Base-by-base conservation (phyloP, 1,140 invertebrate species). In the Euura saliciscinereae region DNA sequence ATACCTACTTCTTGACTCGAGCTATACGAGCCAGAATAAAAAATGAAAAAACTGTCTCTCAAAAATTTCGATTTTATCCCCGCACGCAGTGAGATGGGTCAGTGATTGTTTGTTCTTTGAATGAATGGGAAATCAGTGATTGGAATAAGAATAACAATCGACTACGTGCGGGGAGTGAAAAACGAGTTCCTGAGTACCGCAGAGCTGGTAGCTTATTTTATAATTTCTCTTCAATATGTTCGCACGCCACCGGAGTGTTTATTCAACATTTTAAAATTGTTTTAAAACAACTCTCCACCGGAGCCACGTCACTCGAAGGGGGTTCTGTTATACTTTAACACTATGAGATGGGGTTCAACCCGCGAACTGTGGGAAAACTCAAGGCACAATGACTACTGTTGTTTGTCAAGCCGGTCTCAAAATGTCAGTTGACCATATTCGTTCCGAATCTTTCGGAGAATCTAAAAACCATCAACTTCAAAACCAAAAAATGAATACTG, bases 191-290 rank as follows among this genome's bases (percentile, higher is more conserved):
- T 2, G 45, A 45, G 59, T 4, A 43, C 71, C 65, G 64, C n/a
- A 2, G 13, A 8, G 11, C 42, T 45, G 59, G 73, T 75, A 81
- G 74, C 76, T 80, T 80, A 80, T 78, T 80, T 80, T 80, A 75
- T 78, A 77, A 78, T 80, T 70, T 72, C 65, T 68, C 51, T 45
- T 51, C 78, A 77, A 80, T 79, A 77, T 72, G 74, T 75, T 77
- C 71, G 65, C 67, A 73, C 73, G 73, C 64, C n/a, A 6, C 6
- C 72, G 44, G 74, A 79, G 71, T 82, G 75, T 82, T 82, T 79
- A 74, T 70, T 70, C 70, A 74, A 74, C 46, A 69, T 79, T 82
- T 79, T 78, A 78, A 79, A 79, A 73, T 81, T 77, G 77, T 80
- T 83, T 80, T 76, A 82, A 82, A 82, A 80, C 78, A 80, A 76